Percentiles rank a stretch among this genome's conserved stretches.
phyloP scores from a whole-genome alignment of 1,140 invertebrate genomes.

The Drosophila oshimai region DNA sequence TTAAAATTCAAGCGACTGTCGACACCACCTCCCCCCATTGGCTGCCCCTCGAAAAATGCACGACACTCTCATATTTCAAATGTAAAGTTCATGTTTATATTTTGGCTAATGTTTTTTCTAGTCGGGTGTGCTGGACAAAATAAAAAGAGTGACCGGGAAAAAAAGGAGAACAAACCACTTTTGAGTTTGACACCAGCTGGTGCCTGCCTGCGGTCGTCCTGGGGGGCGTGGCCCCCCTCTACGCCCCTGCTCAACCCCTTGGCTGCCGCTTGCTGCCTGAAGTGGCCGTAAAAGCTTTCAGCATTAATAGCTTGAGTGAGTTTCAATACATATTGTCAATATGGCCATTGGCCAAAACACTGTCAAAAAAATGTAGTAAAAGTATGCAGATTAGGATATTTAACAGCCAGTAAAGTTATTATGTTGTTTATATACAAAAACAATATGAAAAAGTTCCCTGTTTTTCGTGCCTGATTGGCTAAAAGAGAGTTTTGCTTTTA shows the following conservation, averaged over 20 bases:
- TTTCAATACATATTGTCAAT: slow-evolving; percentile 80
- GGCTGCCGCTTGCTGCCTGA: slow-evolving; percentile 50
- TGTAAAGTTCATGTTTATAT: slow-evolving; percentile 79
- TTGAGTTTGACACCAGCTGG: slow-evolving; percentile 81
- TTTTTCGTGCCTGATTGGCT: too few species aligned
- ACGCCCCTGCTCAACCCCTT: background rate
- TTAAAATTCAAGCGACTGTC: slow-evolving; percentile 39
- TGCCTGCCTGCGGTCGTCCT: slow-evolving; percentile 68
- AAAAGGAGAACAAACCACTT: slow-evolving; percentile 72
- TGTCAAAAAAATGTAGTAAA: background rate
- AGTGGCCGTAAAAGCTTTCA: slow-evolving; percentile 79
- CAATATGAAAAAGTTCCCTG: too few species aligned
- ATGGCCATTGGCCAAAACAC: slow-evolving; percentile 73
- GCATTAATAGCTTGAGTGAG: slow-evolving; percentile 80
- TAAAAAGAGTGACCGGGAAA: slow-evolving; percentile 32
- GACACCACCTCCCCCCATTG: background rate
- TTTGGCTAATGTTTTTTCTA: slow-evolving; percentile 80
- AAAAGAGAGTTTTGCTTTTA: too few species aligned
- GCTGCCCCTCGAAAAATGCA: slow-evolving; percentile 9
- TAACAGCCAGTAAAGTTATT: too few species aligned
- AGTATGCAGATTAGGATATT: too few species aligned
- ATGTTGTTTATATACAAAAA: too few species aligned
- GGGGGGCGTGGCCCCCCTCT: background rate
- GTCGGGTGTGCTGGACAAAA: slow-evolving; percentile 28
- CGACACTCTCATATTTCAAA: slow-evolving; percentile 64